These are phyloP conservation scores for Drosophila tropicalis DNA, from an alignment of 1,140 invertebrate species.

Conservation along the genomic window DNA sequence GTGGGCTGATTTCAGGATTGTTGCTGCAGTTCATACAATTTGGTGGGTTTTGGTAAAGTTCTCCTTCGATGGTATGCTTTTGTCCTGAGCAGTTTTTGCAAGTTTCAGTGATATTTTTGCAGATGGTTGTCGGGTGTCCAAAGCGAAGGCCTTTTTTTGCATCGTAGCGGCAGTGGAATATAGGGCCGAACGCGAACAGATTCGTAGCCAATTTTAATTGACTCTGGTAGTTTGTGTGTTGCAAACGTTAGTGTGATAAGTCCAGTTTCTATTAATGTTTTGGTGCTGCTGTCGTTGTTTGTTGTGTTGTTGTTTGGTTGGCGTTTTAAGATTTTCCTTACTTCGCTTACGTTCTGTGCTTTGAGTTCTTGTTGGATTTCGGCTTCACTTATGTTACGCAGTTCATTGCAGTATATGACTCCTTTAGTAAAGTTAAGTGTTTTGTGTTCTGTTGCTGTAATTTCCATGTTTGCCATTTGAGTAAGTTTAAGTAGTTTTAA, in stretches of 20 bases:
- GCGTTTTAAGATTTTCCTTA: not conserved
- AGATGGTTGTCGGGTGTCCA: conserved; percentile 19
- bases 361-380: not conserved
- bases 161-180: conserved; percentile 13
- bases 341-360: conserved; percentile 3
- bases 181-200: not conserved
- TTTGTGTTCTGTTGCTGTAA: not conserved
- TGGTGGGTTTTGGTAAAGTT: conserved; percentile 5
- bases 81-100: conserved; percentile 7
- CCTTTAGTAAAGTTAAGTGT: conserved; percentile 2
- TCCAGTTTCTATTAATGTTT: not conserved
- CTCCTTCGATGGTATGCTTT: conserved; percentile 12
- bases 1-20: not conserved
- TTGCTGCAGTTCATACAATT: too few relatives aligned
- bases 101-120: not conserved
- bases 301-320: not conserved
- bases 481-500: conserved; percentile 4
- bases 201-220: conserved; percentile 1
- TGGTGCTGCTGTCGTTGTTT: not conserved
- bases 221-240: not conserved
- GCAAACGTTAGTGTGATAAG: not conserved
- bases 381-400: not conserved
- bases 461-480: not conserved
- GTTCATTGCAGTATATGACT: conserved; percentile 2
- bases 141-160: conserved; percentile 20